Evolutionary conservation across 2,888 invertebrate genomes (phyloP).

Genomic region (Cheilosia pagana): DNA sequence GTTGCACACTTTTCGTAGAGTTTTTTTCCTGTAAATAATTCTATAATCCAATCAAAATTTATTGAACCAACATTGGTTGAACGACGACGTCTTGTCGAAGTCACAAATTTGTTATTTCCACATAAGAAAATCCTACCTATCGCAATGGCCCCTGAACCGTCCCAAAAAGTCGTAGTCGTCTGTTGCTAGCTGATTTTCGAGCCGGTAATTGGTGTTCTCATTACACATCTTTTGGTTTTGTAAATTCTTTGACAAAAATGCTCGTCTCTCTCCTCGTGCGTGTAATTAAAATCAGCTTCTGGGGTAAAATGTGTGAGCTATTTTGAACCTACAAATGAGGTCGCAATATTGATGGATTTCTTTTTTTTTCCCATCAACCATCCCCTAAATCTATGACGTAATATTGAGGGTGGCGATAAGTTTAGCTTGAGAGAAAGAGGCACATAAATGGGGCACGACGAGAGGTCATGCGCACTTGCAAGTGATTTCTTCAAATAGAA

Average conservation of each 20-base stretch:
- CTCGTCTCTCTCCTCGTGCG: background rate
- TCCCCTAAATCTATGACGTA: constrained; percentile 37
- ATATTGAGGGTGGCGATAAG: constrained; percentile 18
- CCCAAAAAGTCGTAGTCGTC: no score
- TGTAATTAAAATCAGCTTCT: background rate
- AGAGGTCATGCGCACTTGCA: constrained; percentile 56
- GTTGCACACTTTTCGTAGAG: no score
- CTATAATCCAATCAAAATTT: no score
- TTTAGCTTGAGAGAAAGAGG: constrained; percentile 4
- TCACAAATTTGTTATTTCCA: no score
- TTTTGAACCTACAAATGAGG: constrained; percentile 24
- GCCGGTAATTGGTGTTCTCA: background rate
- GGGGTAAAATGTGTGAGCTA: constrained; percentile 1
- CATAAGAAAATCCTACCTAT: no score
- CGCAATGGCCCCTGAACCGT: no score
- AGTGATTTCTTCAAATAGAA: background rate
- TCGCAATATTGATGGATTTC: constrained; percentile 33
- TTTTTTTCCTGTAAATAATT: no score
- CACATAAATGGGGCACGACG: constrained; percentile 49
- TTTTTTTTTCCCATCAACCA: constrained; percentile 1
- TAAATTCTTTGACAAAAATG: background rate
- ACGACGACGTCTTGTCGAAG: no score
- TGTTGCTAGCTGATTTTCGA: background rate
- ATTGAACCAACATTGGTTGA: no score
- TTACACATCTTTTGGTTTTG: background rate